These are phyloP conservation scores for Philereme transversata DNA, from an alignment of 2,888 invertebrate species.

Conservation along the genomic window DNA sequence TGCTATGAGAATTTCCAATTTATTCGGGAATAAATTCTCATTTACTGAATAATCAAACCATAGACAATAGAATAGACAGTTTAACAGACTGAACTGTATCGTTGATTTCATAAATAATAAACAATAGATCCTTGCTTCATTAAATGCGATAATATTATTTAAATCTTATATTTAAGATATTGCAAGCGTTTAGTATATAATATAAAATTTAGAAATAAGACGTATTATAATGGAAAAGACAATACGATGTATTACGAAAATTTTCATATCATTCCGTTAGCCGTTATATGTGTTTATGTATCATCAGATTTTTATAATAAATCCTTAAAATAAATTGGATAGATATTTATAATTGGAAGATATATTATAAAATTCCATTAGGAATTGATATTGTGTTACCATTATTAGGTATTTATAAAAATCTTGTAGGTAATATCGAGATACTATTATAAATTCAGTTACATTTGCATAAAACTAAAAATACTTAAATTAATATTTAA, in stretches of 20 bases:
- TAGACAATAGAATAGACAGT: background rate
- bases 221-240: slow-evolving; percentile 72
- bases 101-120: background rate
- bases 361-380: background rate
- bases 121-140: too few relatives aligned
- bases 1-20: slow-evolving; percentile 11
- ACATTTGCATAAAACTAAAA: background rate
- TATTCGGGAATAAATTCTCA: slow-evolving; percentile 7
- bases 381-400: background rate
- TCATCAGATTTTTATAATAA: background rate
- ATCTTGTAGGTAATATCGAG: background rate
- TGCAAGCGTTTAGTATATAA: slow-evolving; percentile 40
- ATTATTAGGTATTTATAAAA: slow-evolving; percentile 1
- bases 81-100: background rate
- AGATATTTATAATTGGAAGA: slow-evolving; percentile 3
- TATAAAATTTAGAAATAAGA: slow-evolving; percentile 59
- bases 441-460: background rate
- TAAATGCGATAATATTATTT: too few relatives aligned
- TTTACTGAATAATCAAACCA: slow-evolving; percentile 27
- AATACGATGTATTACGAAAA: slow-evolving; percentile 75
- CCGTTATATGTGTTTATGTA: slow-evolving; percentile 3
- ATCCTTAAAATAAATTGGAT: too few relatives aligned
- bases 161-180: slow-evolving; percentile 3
- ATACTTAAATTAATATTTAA: background rate
- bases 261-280: slow-evolving; percentile 66